Percentiles rank a stretch among this genome's conserved stretches.
These are phyloP conservation scores for Potamarius usumacintae DNA, from an alignment of 2,113 vertebrate species.

Conservation along the genomic window DNA sequence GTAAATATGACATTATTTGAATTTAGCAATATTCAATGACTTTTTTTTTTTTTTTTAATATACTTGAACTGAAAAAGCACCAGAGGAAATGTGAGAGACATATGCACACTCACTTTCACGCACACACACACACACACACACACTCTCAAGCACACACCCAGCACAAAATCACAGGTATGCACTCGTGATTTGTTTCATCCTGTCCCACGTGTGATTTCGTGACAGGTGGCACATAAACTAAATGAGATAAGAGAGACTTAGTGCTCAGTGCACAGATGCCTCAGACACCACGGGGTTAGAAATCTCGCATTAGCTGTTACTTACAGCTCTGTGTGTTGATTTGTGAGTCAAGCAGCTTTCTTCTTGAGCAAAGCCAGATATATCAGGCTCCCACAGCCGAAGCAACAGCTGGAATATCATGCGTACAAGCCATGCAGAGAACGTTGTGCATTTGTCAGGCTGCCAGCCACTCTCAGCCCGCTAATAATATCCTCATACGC, in stretches of 20 bases:
- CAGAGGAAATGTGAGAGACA: conserved; percentile 42
- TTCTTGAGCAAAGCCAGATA: conserved; percentile 15
- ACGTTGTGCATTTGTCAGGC: conserved; percentile 46
- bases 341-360: conserved; percentile 36
- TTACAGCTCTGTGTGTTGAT: conserved; percentile 27
- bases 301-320: conserved; percentile 27
- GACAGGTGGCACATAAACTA: conserved; percentile 30
- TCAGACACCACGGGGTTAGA: neutral
- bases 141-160: conserved; percentile 4
- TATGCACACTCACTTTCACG: neutral
- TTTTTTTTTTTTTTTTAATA: neutral
- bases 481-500: conserved; percentile 53
- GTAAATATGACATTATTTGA: neutral
- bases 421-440: conserved; percentile 62
- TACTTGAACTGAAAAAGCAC: neutral
- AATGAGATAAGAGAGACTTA: conserved; percentile 28
- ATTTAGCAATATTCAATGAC: neutral
- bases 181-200: conserved; percentile 16
- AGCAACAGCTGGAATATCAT: conserved; percentile 59
- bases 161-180: conserved; percentile 38
- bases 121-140: neutral
- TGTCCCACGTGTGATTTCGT: conserved; percentile 27
- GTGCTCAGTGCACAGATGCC: conserved; percentile 22
- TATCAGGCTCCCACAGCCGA: conserved; percentile 51
- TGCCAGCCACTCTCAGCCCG: conserved; percentile 25